A percentile compares a stretch with the other conserved stretches of the same genome.
These are phyloP conservation scores for Stramonita haemastoma DNA, from an alignment of 2,888 invertebrate species.

Conservation along the genomic window DNA sequence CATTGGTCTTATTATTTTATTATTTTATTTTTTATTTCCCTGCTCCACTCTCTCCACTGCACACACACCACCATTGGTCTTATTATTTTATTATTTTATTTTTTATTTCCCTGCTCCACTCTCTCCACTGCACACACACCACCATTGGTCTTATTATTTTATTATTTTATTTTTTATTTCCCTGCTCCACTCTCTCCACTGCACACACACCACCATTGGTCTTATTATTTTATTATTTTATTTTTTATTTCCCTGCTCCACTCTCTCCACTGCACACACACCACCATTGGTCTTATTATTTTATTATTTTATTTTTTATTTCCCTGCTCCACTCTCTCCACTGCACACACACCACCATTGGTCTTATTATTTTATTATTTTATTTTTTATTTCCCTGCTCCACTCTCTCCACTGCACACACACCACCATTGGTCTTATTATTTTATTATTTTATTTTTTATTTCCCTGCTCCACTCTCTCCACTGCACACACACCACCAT, in stretches of 20 bases:
- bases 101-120: slow-evolving; percentile 99
- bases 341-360: slow-evolving; percentile 75
- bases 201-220: slow-evolving; percentile 34
- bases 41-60: slow-evolving; percentile 95
- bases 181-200: slow-evolving; percentile 98
- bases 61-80: slow-evolving; percentile 11
- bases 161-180: too few relatives aligned
- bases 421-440: not conserved
- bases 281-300: not conserved
- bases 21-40: too few relatives aligned
- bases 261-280: slow-evolving; percentile 87
- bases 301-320: too few relatives aligned
- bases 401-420: slow-evolving; percentile 89
- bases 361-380: too few relatives aligned
- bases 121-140: slow-evolving; percentile 85
- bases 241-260: slow-evolving; percentile 98
- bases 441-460: too few relatives aligned
- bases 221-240: too few relatives aligned
- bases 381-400: slow-evolving; percentile 99
- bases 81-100: too few relatives aligned
- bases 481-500: slow-evolving; percentile 79
- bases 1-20: not conserved
- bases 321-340: slow-evolving; percentile 98
- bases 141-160: not conserved
- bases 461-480: slow-evolving; percentile 98